Conservation (phyloP, 2,797 vertebrate genomes). For the Aplochiton taeniatus region DNA sequence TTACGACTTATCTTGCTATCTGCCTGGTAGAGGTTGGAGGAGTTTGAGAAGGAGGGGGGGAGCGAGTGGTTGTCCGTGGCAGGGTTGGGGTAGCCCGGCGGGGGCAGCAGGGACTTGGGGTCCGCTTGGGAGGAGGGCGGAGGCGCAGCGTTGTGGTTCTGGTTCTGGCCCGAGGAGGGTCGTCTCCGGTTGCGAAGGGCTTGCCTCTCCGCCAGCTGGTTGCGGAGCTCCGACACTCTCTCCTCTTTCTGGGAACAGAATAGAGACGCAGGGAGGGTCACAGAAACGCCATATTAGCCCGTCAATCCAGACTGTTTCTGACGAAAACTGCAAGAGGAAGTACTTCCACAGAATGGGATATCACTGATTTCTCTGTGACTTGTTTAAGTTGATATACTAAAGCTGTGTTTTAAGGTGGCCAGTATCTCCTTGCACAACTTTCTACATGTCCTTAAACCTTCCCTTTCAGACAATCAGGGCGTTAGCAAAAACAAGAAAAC, state of each 20-base stretch:
- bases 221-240: constrained; percentile 87
- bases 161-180: constrained; percentile 75
- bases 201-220: constrained; percentile 88
- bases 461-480: too few species aligned
- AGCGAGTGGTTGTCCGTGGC: constrained; percentile 75
- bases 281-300: neutral
- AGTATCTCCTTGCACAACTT: too few species aligned
- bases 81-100: constrained; percentile 77
- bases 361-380: too few species aligned
- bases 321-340: too few species aligned
- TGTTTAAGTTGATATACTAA: too few species aligned
- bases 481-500: too few species aligned
- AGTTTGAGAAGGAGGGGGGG: constrained; percentile 82
- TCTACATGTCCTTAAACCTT: too few species aligned
- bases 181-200: constrained; percentile 87
- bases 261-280: neutral
- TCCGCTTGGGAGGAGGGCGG: constrained; percentile 71
- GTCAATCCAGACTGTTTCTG: too few species aligned
- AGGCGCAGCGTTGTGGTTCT: constrained; percentile 75
- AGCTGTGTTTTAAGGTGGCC: too few species aligned
- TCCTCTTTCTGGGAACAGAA: constrained; percentile 84
- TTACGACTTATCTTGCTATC: constrained; percentile 88
- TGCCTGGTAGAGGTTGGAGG: constrained; percentile 80
- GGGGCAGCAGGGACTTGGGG: constrained; percentile 77
- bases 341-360: too few species aligned